phyloP scores from a whole-genome alignment of 2,797 vertebrate genomes.

The Epinephelus coioides region DNA sequence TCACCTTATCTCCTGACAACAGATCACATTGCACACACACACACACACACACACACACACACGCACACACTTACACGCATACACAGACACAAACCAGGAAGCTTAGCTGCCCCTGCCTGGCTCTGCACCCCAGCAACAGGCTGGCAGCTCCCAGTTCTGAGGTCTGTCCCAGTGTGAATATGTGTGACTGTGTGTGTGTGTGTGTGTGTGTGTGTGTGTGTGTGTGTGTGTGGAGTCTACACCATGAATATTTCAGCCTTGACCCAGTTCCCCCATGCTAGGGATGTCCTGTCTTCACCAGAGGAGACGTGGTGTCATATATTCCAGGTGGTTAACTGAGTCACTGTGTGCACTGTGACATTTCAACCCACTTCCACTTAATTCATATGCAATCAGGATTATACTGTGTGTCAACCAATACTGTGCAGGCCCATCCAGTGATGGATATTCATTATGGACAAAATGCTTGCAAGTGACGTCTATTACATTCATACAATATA shows the following conservation, averaged over 20 bases:
- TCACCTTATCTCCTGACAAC: slow-evolving; percentile 74
- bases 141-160: slow-evolving; percentile 59
- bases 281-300: slow-evolving; percentile 81
- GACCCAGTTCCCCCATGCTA: slow-evolving; percentile 78
- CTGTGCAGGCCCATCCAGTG: slow-evolving; percentile 42
- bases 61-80: slow-evolving; percentile 22
- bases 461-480: slow-evolving; percentile 28
- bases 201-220: slow-evolving; percentile 34
- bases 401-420: slow-evolving; percentile 48
- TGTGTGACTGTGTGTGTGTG: slow-evolving; percentile 23
- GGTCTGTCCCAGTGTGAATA: slow-evolving; percentile 52
- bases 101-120: slow-evolving; percentile 41
- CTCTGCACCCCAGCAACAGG: slow-evolving; percentile 57
- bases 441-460: slow-evolving; percentile 38
- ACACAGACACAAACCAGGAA: slow-evolving; percentile 20
- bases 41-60: slow-evolving; percentile 31
- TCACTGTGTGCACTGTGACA: slow-evolving; percentile 75
- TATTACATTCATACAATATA: slow-evolving; percentile 31
- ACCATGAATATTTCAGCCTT: slow-evolving; percentile 82
- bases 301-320: slow-evolving; percentile 78
- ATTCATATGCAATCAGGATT: slow-evolving; percentile 73
- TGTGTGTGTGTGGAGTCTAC: slow-evolving; percentile 17
- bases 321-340: slow-evolving; percentile 83
- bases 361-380: slow-evolving; percentile 73
- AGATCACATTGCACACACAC: slow-evolving; percentile 59